Evolutionary conservation across 1,140 invertebrate genomes (phyloP).

Genomic region (Trichomalopsis sarcophagae): DNA sequence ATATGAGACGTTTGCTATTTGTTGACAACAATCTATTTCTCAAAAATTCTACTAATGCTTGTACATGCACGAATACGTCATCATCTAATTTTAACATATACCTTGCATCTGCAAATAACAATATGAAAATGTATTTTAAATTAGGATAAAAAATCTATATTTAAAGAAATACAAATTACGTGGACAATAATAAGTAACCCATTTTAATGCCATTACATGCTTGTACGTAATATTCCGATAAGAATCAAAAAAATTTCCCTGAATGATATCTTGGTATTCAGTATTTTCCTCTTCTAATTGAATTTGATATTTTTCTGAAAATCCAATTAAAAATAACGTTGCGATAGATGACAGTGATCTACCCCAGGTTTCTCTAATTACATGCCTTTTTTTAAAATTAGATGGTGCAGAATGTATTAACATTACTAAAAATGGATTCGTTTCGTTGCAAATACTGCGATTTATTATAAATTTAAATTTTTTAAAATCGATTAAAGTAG

Average conservation of each 20-base stretch:
- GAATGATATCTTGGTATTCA: slow-evolving; percentile 82
- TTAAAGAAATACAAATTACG: slow-evolving; percentile 59
- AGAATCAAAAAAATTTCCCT: slow-evolving; percentile 86
- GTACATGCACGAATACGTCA: slow-evolving; percentile 86
- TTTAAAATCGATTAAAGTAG: slow-evolving; percentile 76
- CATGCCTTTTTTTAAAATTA: slow-evolving; percentile 78
- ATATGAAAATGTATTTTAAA: neutral
- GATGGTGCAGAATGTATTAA: slow-evolving; percentile 82
- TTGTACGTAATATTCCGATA: slow-evolving; percentile 93
- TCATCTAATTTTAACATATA: slow-evolving; percentile 88
- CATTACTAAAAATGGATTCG: slow-evolving; percentile 76
- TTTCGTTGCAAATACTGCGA: slow-evolving; percentile 74
- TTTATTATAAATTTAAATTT: slow-evolving; percentile 78
- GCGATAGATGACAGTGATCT: slow-evolving; percentile 68
- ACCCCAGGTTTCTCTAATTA: slow-evolving; percentile 84
- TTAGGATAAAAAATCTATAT: neutral
- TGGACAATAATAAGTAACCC: slow-evolving; percentile 82
- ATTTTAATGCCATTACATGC: slow-evolving; percentile 89
- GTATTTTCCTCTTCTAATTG: slow-evolving; percentile 78
- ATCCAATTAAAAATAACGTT: slow-evolving; percentile 83
- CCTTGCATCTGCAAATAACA: slow-evolving; percentile 76
- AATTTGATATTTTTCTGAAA: slow-evolving; percentile 73
- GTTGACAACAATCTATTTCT: slow-evolving; percentile 75
- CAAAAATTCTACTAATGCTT: slow-evolving; percentile 80
- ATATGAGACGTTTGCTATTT: slow-evolving; percentile 77